phyloP scores from a whole-genome alignment of 2,113 vertebrate species.

The Albula goreensis region DNA sequence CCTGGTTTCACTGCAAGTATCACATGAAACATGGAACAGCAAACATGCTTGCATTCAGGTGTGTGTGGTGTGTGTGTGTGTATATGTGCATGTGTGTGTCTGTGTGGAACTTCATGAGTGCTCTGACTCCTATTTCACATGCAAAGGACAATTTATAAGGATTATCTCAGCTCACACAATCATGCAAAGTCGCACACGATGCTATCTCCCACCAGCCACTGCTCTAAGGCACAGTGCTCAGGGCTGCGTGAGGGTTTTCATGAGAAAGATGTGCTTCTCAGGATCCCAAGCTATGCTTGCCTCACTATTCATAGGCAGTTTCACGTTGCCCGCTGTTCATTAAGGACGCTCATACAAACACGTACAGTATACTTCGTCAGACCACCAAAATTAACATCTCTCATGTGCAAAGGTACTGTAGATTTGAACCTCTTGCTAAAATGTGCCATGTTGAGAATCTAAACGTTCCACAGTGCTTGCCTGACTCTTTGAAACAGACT shows the following conservation, averaged over 20 bases:
- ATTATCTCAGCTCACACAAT: constrained; percentile 59
- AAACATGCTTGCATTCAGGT: too few relatives aligned
- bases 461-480: background rate
- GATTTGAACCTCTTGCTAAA: background rate
- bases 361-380: background rate
- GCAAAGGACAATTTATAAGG: constrained; percentile 62
- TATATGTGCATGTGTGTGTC: too few relatives aligned
- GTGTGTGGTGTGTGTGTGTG: too few relatives aligned
- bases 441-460: background rate
- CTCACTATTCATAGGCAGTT: too few relatives aligned
- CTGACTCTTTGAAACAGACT: background rate
- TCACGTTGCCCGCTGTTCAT: background rate
- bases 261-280: background rate
- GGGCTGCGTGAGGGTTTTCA: background rate
- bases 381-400: background rate
- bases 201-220: constrained; percentile 26
- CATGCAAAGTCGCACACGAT: constrained; percentile 50
- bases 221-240: background rate
- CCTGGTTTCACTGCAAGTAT: constrained; percentile 51
- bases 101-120: constrained; percentile 63
- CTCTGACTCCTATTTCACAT: constrained; percentile 62
- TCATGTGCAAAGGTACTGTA: background rate
- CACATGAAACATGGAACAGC: constrained; percentile 39
- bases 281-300: background rate
- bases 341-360: background rate